Evolutionary conservation across 53 echinoderm and acorn worm species (phyloP).

Genomic region (Astropecten irregularis): DNA sequence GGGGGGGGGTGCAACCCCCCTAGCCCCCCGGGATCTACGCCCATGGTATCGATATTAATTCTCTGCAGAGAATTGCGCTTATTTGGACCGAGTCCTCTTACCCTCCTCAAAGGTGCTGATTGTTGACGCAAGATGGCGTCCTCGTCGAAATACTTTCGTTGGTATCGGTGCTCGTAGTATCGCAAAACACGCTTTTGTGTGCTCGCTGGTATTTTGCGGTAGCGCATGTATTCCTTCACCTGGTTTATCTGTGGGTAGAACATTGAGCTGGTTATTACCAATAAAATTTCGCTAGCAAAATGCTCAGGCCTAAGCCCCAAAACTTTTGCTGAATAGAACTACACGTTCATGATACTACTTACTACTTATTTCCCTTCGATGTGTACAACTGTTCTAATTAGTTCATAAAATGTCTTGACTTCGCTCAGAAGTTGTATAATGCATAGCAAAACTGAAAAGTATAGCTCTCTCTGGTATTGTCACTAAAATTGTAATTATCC

Average conservation of each 20-base stretch:
- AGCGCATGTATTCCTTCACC: slow-evolving; percentile 96
- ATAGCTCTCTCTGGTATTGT: no score
- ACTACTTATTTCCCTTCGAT: no score
- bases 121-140: slow-evolving; percentile 80
- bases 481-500: no score
- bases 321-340: no score
- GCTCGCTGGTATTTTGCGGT: slow-evolving; percentile 76
- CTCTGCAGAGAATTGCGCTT: background rate
- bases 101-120: slow-evolving; percentile 83
- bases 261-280: background rate
- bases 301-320: background rate
- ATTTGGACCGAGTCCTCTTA: no score
- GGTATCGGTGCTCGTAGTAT: slow-evolving; percentile 98
- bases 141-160: slow-evolving; percentile 92
- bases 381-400: no score
- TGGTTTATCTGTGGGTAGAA: slow-evolving; percentile 73
- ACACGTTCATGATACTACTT: no score
- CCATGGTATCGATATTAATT: background rate
- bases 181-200: slow-evolving; percentile 82
- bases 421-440: no score
- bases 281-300: background rate
- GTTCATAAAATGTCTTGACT: no score
- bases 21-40: no score
- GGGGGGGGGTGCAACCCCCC: no score
- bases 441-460: no score